Conservation (phyloP, 2,113 vertebrate genomes). For the Alligator sinensis region DNA sequence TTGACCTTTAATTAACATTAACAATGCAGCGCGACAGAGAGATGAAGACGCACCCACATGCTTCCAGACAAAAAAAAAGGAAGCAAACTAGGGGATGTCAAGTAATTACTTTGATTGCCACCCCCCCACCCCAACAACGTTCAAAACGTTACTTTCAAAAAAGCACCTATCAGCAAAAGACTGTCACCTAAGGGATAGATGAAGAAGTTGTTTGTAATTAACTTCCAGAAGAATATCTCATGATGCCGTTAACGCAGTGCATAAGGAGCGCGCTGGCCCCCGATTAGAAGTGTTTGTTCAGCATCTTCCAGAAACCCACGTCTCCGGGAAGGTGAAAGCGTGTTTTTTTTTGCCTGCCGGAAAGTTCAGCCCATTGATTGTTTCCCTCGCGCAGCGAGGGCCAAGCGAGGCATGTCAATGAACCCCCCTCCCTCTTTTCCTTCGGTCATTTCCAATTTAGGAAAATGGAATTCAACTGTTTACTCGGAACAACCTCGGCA, state of each 20-base stretch:
- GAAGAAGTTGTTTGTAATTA: conserved; percentile 74
- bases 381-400: not conserved
- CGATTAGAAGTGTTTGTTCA: conserved; percentile 37
- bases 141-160: conserved; percentile 75
- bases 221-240: conserved; percentile 66
- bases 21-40: conserved; percentile 71
- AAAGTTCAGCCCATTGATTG: conserved; percentile 37
- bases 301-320: not conserved
- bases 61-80: conserved; percentile 34
- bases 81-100: conserved; percentile 60
- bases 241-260: conserved; percentile 39
- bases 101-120: conserved; percentile 76
- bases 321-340: not conserved
- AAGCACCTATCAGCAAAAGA: conserved; percentile 68
- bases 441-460: conserved; percentile 49
- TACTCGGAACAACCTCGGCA: conserved; percentile 41
- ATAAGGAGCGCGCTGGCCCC: not conserved
- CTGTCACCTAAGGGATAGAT: conserved; percentile 74
- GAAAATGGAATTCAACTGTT: conserved; percentile 59
- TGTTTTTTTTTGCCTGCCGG: not conserved
- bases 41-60: conserved; percentile 41
- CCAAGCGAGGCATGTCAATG: conserved; percentile 47
- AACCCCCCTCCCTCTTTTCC: not conserved
- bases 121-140: not conserved
- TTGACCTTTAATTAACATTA: conserved; percentile 75